Conservation (phyloP, 2,797 vertebrate genomes). For the Halcyon smyrnensis region DNA sequence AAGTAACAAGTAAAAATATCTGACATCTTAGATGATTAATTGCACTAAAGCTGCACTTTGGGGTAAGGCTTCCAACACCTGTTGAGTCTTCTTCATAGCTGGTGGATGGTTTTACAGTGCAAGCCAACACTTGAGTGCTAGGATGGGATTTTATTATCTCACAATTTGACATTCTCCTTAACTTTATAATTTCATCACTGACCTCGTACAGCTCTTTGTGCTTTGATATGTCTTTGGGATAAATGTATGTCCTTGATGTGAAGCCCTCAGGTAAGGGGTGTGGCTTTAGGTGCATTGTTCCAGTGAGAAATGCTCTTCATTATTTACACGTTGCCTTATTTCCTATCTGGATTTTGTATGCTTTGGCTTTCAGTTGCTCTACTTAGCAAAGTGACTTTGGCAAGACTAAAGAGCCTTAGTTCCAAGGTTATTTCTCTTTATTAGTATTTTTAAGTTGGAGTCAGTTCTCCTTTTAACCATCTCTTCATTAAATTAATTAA, state of each 20-base stretch:
- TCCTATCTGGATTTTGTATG: neutral
- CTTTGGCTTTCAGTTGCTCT: neutral
- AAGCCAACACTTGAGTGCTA: neutral
- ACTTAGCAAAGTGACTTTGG: neutral
- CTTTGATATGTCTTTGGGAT: neutral
- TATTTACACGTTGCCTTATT: neutral
- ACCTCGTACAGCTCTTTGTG: neutral
- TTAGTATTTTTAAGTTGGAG: neutral
- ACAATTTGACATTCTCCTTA: neutral
- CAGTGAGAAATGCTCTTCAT: neutral
- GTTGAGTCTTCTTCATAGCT: neutral
- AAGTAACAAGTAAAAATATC: neutral
- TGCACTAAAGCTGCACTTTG: neutral
- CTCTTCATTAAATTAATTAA: neutral
- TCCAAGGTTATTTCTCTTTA: neutral
- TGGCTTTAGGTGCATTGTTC: neutral
- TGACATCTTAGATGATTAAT: neutral
- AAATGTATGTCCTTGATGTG: neutral
- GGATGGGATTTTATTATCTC: neutral
- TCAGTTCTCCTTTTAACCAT: neutral
- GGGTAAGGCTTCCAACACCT: neutral
- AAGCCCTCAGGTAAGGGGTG: neutral
- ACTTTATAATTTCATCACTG: neutral
- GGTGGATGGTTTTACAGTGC: neutral
- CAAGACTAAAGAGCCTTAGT: neutral